Base-by-base conservation (phyloP, 2,888 invertebrate genomes). In the Pandemis corylana region DNA sequence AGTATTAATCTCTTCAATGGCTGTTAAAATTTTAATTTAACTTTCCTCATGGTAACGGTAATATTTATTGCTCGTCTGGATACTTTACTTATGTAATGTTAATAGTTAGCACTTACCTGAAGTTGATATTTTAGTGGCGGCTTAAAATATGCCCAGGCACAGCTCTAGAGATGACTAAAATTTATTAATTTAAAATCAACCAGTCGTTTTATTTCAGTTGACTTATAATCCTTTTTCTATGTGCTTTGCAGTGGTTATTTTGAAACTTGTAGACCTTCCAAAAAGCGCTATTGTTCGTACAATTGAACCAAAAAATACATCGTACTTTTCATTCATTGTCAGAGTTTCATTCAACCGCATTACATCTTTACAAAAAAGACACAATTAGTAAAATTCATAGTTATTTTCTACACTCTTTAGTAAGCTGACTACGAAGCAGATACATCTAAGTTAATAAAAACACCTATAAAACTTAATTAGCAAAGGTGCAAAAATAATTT, bases 401-500 rank as follows among this genome's bases (percentile, higher is more conserved):
- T 15, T 7, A 15, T 28, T 9, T 59, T 20, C 59, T 5, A 12
- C 5, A 59, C 12, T 20, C 5, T n/a, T 5, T 10, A 28, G 5
- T 12, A 10, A 28, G 12, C 28, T 12, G 12, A 59, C 20, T 56
- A 10, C 7, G 5, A 49, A 10, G 56, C 5, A 20, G 28, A 5
- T 6, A 20, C 5, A 56, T 56, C 51, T 51, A 51, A 13, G 6
- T 5, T 51, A n/a, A 15, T 51, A 5, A 46, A 46, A 51, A 51
- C 56, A 56, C 61, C 12, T 36, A 41, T 41, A 49, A 64, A 65
- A 49, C 65, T 49, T 65, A 28, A 65, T 65, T 49, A 62, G 41
- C 41, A 41, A 62, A 62, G 62, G n/a, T n/a, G 62, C 62, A 41
- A n/a, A n/a, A 62, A 62, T 41, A n/a, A 36, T 20, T 44, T 12